These are phyloP conservation scores for Brenthis hecate DNA, from an alignment of 2,888 invertebrate genomes.

Conservation along the genomic window DNA sequence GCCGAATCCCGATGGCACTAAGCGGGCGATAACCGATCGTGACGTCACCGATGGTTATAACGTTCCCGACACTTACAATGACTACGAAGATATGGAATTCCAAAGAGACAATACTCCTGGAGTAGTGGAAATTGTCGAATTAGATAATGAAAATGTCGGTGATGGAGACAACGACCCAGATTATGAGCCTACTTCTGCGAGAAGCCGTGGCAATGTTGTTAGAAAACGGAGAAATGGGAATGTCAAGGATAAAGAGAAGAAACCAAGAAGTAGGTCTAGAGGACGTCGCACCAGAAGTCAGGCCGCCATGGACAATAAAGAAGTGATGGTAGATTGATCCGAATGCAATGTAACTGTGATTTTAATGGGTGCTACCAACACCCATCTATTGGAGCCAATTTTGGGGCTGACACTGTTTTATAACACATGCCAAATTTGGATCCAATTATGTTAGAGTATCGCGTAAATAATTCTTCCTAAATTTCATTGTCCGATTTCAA, in stretches of 20 bases:
- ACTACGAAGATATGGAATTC: slow-evolving; percentile 65
- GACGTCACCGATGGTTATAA: slow-evolving; percentile 65
- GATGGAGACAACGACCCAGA: slow-evolving; percentile 66
- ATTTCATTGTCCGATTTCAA: slow-evolving; percentile 10
- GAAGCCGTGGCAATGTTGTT: slow-evolving; percentile 66
- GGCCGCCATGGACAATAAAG: slow-evolving; percentile 55
- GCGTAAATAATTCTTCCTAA: slow-evolving; percentile 25
- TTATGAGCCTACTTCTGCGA: slow-evolving; percentile 65
- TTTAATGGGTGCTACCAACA: slow-evolving; percentile 51
- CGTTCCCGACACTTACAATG: slow-evolving; percentile 62
- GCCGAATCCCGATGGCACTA: slow-evolving; percentile 66
- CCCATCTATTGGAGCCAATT: not conserved
- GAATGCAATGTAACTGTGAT: slow-evolving; percentile 63
- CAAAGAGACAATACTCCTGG: slow-evolving; percentile 58
- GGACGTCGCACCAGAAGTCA: slow-evolving; percentile 74
- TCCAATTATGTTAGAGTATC: slow-evolving; percentile 24
- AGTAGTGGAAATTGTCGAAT: slow-evolving; percentile 68
- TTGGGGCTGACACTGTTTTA: slow-evolving; percentile 2
- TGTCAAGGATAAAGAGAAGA: slow-evolving; percentile 47
- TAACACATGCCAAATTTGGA: not conserved
- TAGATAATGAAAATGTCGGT: slow-evolving; percentile 53
- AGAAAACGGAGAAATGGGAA: slow-evolving; percentile 67
- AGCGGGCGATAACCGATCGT: slow-evolving; percentile 55
- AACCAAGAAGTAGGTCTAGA: slow-evolving; percentile 67
- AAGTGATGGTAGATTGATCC: slow-evolving; percentile 64